These are phyloP conservation scores for Glomeris maerens DNA, from an alignment of 1,140 invertebrate species.

Conservation along the genomic window DNA sequence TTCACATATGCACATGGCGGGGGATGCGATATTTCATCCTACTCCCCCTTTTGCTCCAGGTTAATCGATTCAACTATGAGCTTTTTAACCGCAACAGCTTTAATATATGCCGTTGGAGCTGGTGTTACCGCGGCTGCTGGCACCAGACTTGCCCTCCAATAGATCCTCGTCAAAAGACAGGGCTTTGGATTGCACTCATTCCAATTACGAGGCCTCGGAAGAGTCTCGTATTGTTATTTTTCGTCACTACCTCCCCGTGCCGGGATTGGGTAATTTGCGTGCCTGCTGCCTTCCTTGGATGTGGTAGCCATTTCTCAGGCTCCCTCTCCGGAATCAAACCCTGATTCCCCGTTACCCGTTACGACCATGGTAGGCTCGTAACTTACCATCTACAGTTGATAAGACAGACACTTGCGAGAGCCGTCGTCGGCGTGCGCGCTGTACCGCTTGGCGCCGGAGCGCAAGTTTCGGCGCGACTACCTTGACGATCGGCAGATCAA, in stretches of 20 bases:
- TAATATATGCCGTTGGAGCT: conserved; percentile 80
- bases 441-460: too few relatives aligned
- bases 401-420: conserved; percentile 77
- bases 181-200: conserved; percentile 81
- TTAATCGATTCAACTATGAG: conserved; percentile 35
- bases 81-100: conserved; percentile 56
- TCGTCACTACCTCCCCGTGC: conserved; percentile 63
- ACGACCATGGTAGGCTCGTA: conserved; percentile 38
- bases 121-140: conserved; percentile 81
- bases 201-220: conserved; percentile 62
- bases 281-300: conserved; percentile 82
- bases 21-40: too few relatives aligned
- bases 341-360: conserved; percentile 39
- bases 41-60: too few relatives aligned
- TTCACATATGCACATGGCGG: too few relatives aligned
- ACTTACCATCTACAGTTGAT: conserved; percentile 71
- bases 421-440: conserved; percentile 25
- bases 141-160: conserved; percentile 85
- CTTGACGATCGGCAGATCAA: too few relatives aligned
- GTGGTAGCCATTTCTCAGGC: conserved; percentile 83
- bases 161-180: conserved; percentile 69
- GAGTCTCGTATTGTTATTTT: conserved; percentile 74
- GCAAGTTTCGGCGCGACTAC: too few relatives aligned
- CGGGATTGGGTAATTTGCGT: conserved; percentile 74
- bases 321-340: conserved; percentile 50